phyloP scores from a whole-genome alignment of 2,888 invertebrate genomes.

The Glomeris marginata region DNA sequence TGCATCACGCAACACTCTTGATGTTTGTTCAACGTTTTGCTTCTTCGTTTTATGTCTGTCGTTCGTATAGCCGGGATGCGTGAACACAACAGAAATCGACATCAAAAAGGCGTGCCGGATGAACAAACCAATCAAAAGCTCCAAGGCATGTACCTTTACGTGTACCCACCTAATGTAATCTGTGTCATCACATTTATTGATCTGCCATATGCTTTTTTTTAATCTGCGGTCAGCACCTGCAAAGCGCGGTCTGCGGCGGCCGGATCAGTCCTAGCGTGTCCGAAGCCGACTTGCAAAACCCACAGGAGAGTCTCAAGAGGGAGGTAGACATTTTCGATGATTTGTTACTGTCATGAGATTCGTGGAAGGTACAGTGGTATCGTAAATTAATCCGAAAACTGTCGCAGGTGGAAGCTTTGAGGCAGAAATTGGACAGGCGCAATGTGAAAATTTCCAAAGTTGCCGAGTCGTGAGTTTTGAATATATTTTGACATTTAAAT shows the following conservation, averaged over 20 bases:
- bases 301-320: constrained; percentile 37
- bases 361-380: neutral
- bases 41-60: constrained; percentile 4
- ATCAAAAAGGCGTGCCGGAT: constrained; percentile 76
- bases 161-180: constrained; percentile 11
- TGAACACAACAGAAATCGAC: constrained; percentile 96
- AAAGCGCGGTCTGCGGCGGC: constrained; percentile 37
- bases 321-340: constrained; percentile 33
- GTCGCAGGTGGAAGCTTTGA: constrained; percentile 47
- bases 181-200: neutral
- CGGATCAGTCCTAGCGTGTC: constrained; percentile 42
- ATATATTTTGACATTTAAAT: constrained; percentile 8
- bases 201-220: constrained; percentile 3
- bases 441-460: constrained; percentile 87
- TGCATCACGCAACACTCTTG: too few species aligned
- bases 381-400: neutral
- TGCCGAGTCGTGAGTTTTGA: constrained; percentile 63
- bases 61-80: constrained; percentile 73
- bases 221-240: constrained; percentile 26
- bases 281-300: constrained; percentile 29
- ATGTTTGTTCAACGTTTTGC: neutral
- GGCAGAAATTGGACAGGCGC: constrained; percentile 64
- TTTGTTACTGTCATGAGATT: neutral
- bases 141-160: constrained; percentile 10
- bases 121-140: constrained; percentile 31